These are phyloP conservation scores for Ophthalmotilapia sp. DNA, from an alignment of 2,113 vertebrate genomes.

Conservation along the genomic window DNA sequence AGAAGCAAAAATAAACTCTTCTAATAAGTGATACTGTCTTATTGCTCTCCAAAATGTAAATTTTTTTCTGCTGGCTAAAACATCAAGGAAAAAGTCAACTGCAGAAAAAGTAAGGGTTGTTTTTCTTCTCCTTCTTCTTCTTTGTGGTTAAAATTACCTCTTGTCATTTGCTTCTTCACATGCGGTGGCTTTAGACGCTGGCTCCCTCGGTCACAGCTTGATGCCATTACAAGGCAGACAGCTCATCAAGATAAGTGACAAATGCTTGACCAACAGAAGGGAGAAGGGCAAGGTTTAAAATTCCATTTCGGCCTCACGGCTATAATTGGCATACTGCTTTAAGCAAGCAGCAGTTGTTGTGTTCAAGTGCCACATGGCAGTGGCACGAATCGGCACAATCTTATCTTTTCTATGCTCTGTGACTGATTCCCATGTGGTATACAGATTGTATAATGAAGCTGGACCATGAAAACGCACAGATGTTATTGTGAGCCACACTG, in stretches of 20 bases:
- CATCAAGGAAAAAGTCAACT: not conserved
- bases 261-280: constrained; percentile 6
- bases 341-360: constrained; percentile 5
- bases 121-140: not conserved
- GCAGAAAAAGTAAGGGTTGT: not conserved
- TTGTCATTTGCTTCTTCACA: not conserved
- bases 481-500: constrained; percentile 50
- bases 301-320: constrained; percentile 15
- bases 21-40: not conserved
- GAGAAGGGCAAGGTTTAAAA: constrained; percentile 15
- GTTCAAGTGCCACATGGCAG: constrained; percentile 11
- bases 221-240: not conserved
- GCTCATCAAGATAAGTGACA: constrained; percentile 6
- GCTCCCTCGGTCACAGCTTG: not conserved
- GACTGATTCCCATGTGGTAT: constrained; percentile 29
- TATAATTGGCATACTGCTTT: not conserved
- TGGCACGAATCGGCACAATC: not conserved
- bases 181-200: not conserved
- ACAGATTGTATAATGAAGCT: constrained; percentile 57
- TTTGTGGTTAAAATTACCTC: not conserved
- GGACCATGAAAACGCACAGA: constrained; percentile 42
- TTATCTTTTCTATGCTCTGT: constrained; percentile 2
- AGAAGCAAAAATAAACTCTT: not conserved
- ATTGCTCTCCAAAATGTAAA: not conserved
- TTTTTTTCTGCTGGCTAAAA: not conserved